Percentiles rank a stretch among this genome's conserved stretches.
Evolutionary conservation across 2,888 invertebrate species (phyloP).

Genomic region (Rhingia campestris): DNA sequence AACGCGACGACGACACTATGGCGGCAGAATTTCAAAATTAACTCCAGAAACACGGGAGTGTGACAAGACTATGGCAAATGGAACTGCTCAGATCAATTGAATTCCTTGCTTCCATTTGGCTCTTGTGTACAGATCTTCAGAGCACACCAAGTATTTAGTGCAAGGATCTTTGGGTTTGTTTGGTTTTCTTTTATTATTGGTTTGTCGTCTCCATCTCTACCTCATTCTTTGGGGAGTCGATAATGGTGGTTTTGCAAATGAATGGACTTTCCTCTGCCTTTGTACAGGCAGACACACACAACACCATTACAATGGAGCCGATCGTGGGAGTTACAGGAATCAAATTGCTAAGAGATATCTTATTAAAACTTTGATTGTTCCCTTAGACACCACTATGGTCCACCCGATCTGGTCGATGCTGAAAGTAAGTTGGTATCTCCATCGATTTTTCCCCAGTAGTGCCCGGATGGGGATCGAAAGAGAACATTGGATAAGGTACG

Average conservation of each 20-base stretch:
- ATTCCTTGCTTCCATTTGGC: constrained; percentile 68
- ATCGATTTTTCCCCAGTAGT: constrained; percentile 64
- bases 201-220: constrained; percentile 14
- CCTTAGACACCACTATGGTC: constrained; percentile 1
- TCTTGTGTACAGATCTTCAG: constrained; percentile 43
- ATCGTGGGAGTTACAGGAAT: constrained; percentile 71
- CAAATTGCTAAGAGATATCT: constrained; percentile 65
- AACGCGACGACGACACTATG: constrained; percentile 72
- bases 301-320: not conserved
- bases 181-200: not conserved
- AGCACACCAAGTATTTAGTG: constrained; percentile 60
- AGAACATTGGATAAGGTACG: constrained; percentile 33
- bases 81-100: constrained; percentile 68
- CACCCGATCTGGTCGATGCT: not conserved
- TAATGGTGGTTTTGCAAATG: constrained; percentile 51
- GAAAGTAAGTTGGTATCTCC: constrained; percentile 63
- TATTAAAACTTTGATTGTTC: constrained; percentile 60
- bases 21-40: constrained; percentile 74
- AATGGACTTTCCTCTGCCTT: constrained; percentile 49
- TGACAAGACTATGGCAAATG: constrained; percentile 64
- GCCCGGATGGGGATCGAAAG: constrained; percentile 28
- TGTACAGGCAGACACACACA: constrained; percentile 30
- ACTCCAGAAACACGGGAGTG: constrained; percentile 68
- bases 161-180: constrained; percentile 59
- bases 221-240: not conserved